Conservation (phyloP, 35 echinoderm and acorn worm genomes). For the Holothuria glaberrima region DNA sequence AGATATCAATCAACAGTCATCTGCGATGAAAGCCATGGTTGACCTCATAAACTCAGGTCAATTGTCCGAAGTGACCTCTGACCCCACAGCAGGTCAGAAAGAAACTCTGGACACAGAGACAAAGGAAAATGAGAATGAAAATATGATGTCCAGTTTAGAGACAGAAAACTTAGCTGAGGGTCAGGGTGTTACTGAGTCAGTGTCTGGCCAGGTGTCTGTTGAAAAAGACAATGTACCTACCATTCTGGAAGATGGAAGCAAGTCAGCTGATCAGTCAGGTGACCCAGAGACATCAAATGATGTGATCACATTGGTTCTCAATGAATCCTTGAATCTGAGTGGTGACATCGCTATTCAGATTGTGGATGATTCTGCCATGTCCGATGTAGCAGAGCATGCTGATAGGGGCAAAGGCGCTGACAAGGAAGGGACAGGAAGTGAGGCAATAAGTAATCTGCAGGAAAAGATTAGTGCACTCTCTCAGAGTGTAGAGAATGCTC, state of each 20-base stretch:
- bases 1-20: conserved; percentile 32
- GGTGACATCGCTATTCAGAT: conserved; percentile 46
- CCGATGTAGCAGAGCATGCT: neutral
- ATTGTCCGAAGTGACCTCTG: neutral
- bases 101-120: neutral
- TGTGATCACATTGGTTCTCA: conserved; percentile 15
- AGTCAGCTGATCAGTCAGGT: too few relatives aligned
- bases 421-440: neutral
- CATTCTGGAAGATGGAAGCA: too few relatives aligned
- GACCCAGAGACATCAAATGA: neutral
- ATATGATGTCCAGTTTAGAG: too few relatives aligned
- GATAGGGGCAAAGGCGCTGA: neutral
- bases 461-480: conserved; percentile 21
- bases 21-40: conserved; percentile 49
- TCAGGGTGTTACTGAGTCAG: too few relatives aligned
- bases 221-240: too few relatives aligned
- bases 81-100: neutral
- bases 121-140: too few relatives aligned
- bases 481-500: neutral
- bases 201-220: too few relatives aligned
- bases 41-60: conserved; percentile 55
- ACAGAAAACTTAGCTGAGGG: too few relatives aligned
- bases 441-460: neutral
- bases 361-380: conserved; percentile 15
- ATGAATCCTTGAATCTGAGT: conserved; percentile 36